Evolutionary conservation across 2,888 invertebrate species (phyloP), one percentile per base, ranked within the genome.

Genomic region (Heteromyza rotundicornis): DNA sequence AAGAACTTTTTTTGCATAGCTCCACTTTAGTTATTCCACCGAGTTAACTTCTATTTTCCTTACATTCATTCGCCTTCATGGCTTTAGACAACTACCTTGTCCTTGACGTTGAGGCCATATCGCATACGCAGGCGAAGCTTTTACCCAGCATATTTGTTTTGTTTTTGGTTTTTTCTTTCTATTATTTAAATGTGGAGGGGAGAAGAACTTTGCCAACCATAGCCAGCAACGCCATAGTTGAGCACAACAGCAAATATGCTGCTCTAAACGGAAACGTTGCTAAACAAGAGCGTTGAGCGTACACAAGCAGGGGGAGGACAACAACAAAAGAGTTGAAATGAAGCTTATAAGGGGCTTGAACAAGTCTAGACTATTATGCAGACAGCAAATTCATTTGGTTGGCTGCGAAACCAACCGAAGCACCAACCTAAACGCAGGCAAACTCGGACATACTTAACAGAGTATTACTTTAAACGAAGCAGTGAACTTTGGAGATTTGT

Each of bases 301-400:
- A 14, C 32, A 35, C 17, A 27, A 47, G 57, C 47, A 47, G 35
- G 23, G 49, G 61, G 44, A n/a, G n/a, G n/a, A n/a, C n/a, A n/a
- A n/a, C n/a, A n/a, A n/a, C n/a, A n/a, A 47, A 17, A 47, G 3
- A 47, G 44, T 55, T 58, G 54, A 59, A 59, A 62, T 52, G 24
- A 36, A 49, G 62, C 62, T 62, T 62, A 62, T 59, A 56, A 62
- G 54, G 40, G 62, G 62, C 59, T 59, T 59, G 62, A 57, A 50
- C 27, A 54, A 57, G 62, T 62, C 62, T 62, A 62, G 62, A 62
- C 62, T 32, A 24, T 49, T 36, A 52, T 50, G 59, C 22, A 62
- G 62, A 62, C 62, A 62, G 59, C n/a, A n/a, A n/a, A n/a, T n/a
- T n/a, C n/a, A n/a, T n/a, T n/a, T n/a, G n/a, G n/a, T n/a, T n/a